Evolutionary conservation across 2,113 vertebrate genomes (phyloP).

Genomic region (Sceloporus tristichus): DNA sequence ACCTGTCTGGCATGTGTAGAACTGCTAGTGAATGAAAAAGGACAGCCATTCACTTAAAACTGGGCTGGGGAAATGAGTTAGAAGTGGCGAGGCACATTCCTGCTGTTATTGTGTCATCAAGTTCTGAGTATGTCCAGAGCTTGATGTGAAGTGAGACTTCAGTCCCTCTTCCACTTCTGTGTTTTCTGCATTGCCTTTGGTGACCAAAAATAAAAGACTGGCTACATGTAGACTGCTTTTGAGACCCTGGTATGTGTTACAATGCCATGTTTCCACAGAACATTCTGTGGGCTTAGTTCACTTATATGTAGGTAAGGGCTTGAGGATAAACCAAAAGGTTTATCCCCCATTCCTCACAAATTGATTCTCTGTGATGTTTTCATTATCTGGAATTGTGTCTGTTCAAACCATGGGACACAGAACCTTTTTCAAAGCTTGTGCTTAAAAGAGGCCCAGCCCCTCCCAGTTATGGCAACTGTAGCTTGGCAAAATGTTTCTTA

Average conservation of each 20-base stretch:
- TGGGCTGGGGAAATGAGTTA: not conserved
- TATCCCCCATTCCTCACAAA: no score
- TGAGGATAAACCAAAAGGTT: not conserved
- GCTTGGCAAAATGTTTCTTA: not conserved
- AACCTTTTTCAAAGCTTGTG: not conserved
- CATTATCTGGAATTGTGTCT: not conserved
- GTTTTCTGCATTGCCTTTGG: not conserved
- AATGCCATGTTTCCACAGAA: not conserved
- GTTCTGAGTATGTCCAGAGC: not conserved
- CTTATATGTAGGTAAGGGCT: not conserved
- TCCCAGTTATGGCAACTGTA: not conserved
- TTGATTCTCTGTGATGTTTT: not conserved
- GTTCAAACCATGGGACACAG: not conserved
- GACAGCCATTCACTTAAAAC: not conserved
- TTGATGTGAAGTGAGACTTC: not conserved
- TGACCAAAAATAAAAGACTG: not conserved
- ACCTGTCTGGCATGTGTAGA: no score
- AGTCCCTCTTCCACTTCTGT: not conserved
- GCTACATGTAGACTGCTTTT: not conserved
- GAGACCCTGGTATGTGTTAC: not conserved
- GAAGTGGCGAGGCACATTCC: not conserved
- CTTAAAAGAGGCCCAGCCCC: not conserved
- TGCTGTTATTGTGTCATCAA: not conserved
- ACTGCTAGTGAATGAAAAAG: not conserved
- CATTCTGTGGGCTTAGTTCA: not conserved